Evolutionary conservation across 2,888 invertebrate genomes (phyloP).

Genomic region (Serripes groenlandicus): DNA sequence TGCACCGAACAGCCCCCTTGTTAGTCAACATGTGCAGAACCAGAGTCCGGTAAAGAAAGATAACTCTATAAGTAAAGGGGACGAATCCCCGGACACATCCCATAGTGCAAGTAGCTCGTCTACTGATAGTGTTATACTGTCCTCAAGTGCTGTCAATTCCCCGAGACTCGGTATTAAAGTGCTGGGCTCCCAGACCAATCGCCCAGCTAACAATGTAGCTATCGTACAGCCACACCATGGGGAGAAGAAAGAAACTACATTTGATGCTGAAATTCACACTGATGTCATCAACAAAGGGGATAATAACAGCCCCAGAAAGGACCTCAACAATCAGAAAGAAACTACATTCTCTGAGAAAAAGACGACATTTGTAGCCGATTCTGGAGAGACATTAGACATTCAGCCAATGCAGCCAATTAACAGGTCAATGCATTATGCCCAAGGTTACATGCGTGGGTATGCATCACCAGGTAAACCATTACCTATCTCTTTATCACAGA

Average conservation of each 20-base stretch:
- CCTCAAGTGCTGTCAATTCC: slow-evolving; percentile 79
- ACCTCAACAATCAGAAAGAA: slow-evolving; percentile 67
- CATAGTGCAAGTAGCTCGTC: slow-evolving; percentile 78
- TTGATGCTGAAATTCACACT: slow-evolving; percentile 82
- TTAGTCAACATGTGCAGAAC: background rate
- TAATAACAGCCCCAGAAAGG: slow-evolving; percentile 50
- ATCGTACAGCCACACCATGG: slow-evolving; percentile 82
- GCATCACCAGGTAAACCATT: slow-evolving; percentile 75
- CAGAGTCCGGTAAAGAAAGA: slow-evolving; percentile 66
- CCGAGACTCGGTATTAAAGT: slow-evolving; percentile 81
- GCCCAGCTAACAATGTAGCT: slow-evolving; percentile 81
- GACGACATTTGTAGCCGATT: slow-evolving; percentile 87
- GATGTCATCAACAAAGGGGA: slow-evolving; percentile 78
- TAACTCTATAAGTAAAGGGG: slow-evolving; percentile 62
- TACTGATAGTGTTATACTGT: slow-evolving; percentile 82
- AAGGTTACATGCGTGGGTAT: slow-evolving; percentile 75
- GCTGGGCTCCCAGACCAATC: slow-evolving; percentile 75
- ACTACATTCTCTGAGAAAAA: slow-evolving; percentile 86
- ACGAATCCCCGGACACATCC: slow-evolving; percentile 67
- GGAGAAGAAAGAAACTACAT: slow-evolving; percentile 85
- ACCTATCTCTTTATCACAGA: slow-evolving; percentile 78
- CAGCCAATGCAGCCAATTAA: slow-evolving; percentile 96
- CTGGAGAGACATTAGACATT: slow-evolving; percentile 91
- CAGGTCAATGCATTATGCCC: slow-evolving; percentile 82
- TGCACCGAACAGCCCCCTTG: slow-evolving; percentile 24